Percentiles rank a stretch among this genome's conserved stretches.
Evolutionary conservation across 2,888 invertebrate species (phyloP).

Genomic region (Blastobasis lacticolella): DNA sequence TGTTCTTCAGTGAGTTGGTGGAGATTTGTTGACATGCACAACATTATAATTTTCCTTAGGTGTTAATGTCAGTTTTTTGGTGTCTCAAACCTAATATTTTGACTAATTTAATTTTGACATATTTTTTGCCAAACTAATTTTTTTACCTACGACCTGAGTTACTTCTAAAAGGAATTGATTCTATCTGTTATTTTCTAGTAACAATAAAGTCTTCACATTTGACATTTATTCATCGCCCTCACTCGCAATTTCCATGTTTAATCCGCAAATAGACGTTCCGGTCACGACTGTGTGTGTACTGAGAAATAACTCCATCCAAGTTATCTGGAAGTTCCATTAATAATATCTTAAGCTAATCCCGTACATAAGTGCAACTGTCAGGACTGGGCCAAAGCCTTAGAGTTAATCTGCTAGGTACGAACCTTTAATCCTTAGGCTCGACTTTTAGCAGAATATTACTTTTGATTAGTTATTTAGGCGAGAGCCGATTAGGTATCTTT

Average conservation of each 20-base stretch:
- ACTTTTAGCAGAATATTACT: not conserved
- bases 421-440: conserved; percentile 8
- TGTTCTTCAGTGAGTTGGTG: not conserved
- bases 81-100: not conserved
- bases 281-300: not conserved
- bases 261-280: not conserved
- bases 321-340: conserved; percentile 13
- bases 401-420: conserved; percentile 8
- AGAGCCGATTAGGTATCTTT: too few relatives aligned
- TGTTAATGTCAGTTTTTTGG: not conserved
- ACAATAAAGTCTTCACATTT: too few relatives aligned
- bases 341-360: conserved; percentile 7
- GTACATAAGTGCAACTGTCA: conserved; percentile 7
- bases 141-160: not conserved
- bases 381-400: not conserved
- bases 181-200: not conserved
- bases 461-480: not conserved
- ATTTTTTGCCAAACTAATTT: too few relatives aligned
- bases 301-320: conserved; percentile 7
- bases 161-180: not conserved
- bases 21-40: not conserved
- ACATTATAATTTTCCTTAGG: not conserved
- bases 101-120: not conserved
- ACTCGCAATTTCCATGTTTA: too few relatives aligned
- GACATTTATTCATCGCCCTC: too few relatives aligned